phyloP scores from a whole-genome alignment of 2,888 invertebrate species.

The Pandemis heparana region DNA sequence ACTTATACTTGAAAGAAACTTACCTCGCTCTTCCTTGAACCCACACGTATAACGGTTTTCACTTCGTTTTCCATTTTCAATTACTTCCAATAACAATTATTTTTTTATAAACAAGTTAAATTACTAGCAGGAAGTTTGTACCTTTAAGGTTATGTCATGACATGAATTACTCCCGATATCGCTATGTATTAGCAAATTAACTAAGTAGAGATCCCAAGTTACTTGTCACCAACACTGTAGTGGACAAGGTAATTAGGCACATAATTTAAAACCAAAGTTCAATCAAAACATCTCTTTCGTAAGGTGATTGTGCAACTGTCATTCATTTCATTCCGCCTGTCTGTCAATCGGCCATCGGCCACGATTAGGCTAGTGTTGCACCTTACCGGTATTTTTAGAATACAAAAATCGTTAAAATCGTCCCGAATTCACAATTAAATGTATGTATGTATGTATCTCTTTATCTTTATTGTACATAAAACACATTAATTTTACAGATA shows the following conservation, averaged over 20 bases:
- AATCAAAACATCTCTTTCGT: constrained; percentile 38
- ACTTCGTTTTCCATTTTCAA: constrained; percentile 70
- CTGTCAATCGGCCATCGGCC: constrained; percentile 1
- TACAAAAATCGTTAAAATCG: not conserved
- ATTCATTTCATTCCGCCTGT: constrained; percentile 7
- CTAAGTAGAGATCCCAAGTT: constrained; percentile 32
- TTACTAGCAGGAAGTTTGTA: constrained; percentile 51
- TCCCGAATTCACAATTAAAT: not conserved
- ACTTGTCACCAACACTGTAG: constrained; percentile 83
- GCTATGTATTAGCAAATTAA: constrained; percentile 18
- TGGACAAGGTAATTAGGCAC: constrained; percentile 65
- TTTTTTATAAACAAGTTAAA: constrained; percentile 49
- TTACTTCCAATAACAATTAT: constrained; percentile 36
- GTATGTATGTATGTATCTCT: too few relatives aligned
- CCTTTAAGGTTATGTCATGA: constrained; percentile 57
- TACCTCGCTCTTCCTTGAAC: constrained; percentile 94
- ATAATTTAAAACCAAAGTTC: constrained; percentile 45
- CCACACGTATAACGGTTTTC: constrained; percentile 89
- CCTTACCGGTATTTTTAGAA: not conserved
- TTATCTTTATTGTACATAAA: too few relatives aligned
- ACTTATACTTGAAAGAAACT: constrained; percentile 52
- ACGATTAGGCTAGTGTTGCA: constrained; percentile 1
- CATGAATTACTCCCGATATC: constrained; percentile 44
- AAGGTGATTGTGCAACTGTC: constrained; percentile 41
- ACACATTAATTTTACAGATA: too few relatives aligned